Base-by-base conservation (phyloP, 2,888 invertebrate species). In the Galerucella calmariensis region DNA sequence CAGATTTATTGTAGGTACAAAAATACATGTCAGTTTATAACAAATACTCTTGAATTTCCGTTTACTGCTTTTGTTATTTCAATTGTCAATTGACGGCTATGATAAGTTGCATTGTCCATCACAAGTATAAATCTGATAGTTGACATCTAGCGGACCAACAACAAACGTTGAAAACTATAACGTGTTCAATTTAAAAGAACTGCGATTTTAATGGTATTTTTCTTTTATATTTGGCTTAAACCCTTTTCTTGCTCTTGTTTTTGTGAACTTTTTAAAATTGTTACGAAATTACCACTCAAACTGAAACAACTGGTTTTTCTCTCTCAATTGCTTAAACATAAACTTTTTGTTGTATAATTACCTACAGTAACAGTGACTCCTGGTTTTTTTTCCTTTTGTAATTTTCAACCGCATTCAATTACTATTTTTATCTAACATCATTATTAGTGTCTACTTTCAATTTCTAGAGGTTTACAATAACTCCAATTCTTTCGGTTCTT, bases 391-490 rank as follows among this genome's bases (percentile, higher is more conserved):
- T 35, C 3, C 3, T 11, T 46, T 51, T 51, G 51, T 14, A 51
- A 56, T 56, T 56, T 20, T 10, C 56, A 10, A 56, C 56, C 56
- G 20, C 16, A 20, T 16, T 56, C 20, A 56, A 56, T 56, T 56
- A 20, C 56, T 20, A 16, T 56, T 56, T 56, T 56, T 20, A 46
- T 14, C 41, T 12, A 16, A 16, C 41, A 65, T 12, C n/a, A 20
- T 44, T 65, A 46, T 65, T 46, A 44, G 11, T 8, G 61, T 61
- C 61, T 46, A 20, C 63, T 65, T 65, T 65, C 63, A 65, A 46
- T 65, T 65, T 65, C 63, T 65, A 65, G 27, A 65, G 16, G 46
- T 65, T 65, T 65, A 65, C 63, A 46, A 65, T 16, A 65, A 65
- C 20, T 65, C 20, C 20, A 46, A 65, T 65, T 65, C 63, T 65